Base-by-base conservation (phyloP, 2,888 invertebrate genomes). In the Diarsia dahlii region DNA sequence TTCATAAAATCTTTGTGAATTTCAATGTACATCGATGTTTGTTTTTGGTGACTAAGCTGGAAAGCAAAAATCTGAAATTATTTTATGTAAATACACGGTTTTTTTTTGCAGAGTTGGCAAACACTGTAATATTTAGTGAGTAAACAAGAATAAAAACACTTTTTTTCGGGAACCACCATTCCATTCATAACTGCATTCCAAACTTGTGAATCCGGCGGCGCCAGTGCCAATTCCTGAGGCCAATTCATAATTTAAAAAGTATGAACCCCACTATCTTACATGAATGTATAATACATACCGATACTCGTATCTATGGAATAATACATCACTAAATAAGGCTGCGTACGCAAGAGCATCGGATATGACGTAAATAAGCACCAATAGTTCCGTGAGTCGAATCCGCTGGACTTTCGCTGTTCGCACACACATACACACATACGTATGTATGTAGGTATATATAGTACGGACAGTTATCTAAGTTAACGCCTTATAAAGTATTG, bases 341-440 rank as follows among this genome's bases (percentile, higher is more conserved):
- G 78, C 78, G 82, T 84, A 84, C 87, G 88, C 87, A 87, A 84
- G 84, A 88, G 78, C 67, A 86, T 90, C 88, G 91, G 91, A 91
- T 84, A 85, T 91, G 91, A 91, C 89, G 91, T 88, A 91, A 90
- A 82, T 83, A 81, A 74, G 81, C 78, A 83, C 81, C 82, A 83
- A 64, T 56, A 87, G 90, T 91, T 93, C 91, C 90, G 90, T 85
- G 87, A 89, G 88, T 85, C 71, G 85, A 88, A 91, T 82, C 88
- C 89, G 86, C 73, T 70, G 81, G 84, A 89, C 92, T 92, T 92
- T 92, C 89, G 88, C 88, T 93, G 84, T 93, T 93, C 89, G 90
- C 87, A 76, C 83, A 88, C 85, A 90, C 84, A 88, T 69, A 68
- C 67, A 78, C n/a, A 50, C 78, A 78, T 71, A 71, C 60, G 45